phyloP scores from a whole-genome alignment of 1,140 invertebrate genomes.

The Heterodera schachtii region DNA sequence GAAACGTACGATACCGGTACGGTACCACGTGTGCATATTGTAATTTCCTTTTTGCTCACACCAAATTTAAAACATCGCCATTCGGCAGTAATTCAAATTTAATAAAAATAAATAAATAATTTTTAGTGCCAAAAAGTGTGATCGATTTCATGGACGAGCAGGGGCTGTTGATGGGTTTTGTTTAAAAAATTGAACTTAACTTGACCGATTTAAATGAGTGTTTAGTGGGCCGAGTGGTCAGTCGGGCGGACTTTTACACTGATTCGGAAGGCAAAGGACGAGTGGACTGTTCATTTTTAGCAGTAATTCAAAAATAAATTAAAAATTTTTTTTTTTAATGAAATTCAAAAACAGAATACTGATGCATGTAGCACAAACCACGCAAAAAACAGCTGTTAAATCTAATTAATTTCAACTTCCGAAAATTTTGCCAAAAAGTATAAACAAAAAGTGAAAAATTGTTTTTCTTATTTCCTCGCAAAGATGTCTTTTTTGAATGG shows the following conservation, averaged over 20 bases:
- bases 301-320: neutral
- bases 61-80: no score
- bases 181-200: neutral
- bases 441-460: no score
- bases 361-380: no score
- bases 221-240: neutral
- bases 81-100: neutral
- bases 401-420: no score
- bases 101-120: neutral
- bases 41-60: no score
- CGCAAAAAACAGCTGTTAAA: no score
- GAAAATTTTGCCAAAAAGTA: no score
- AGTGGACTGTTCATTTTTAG: neutral
- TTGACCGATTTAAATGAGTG: neutral
- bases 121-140: neutral
- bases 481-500: no score
- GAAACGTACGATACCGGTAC: neutral
- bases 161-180: neutral
- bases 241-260: neutral
- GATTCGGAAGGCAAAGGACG: neutral
- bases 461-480: no score
- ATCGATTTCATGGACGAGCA: neutral
- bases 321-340: neutral
- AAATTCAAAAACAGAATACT: no score
- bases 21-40: no score